Evolutionary conservation across 2,888 invertebrate genomes (phyloP).

Genomic region (Ophonus ardosiacus): DNA sequence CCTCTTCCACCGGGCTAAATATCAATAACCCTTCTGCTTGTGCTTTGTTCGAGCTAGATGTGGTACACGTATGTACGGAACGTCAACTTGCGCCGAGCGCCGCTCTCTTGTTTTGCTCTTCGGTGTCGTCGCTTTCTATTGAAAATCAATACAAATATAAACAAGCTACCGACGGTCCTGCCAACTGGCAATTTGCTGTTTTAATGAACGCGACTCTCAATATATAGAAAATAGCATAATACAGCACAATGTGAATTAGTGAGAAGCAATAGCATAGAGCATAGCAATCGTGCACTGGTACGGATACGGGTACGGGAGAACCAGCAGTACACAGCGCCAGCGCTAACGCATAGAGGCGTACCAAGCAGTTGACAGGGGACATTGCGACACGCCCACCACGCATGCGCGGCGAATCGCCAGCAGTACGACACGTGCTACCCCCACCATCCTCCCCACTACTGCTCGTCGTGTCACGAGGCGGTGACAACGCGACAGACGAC

Average conservation of each 20-base stretch:
- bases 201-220: slow-evolving; percentile 34
- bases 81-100: not conserved
- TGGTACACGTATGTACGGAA: not conserved
- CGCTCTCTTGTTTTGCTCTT: not conserved
- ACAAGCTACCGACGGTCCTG: not conserved
- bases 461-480: slow-evolving; percentile 66
- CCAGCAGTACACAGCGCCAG: not conserved
- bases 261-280: not conserved
- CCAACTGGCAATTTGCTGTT: not conserved
- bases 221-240: not conserved
- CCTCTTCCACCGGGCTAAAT: slow-evolving; percentile 65
- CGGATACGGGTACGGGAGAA: not conserved
- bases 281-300: not conserved
- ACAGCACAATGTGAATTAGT: slow-evolving; percentile 6
- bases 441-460: slow-evolving; percentile 52
- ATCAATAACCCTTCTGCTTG: not conserved
- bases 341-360: slow-evolving; percentile 50
- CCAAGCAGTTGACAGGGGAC: slow-evolving; percentile 60
- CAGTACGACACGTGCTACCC: slow-evolving; percentile 54
- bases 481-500: slow-evolving; percentile 75
- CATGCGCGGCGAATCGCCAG: slow-evolving; percentile 51
- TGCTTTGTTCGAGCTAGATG: too few species aligned
- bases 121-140: not conserved
- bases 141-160: not conserved
- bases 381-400: slow-evolving; percentile 63